A percentile compares a stretch with the other conserved stretches of the same genome.
Conservation (phyloP, 2,888 invertebrate species). For the Mantis religiosa region DNA sequence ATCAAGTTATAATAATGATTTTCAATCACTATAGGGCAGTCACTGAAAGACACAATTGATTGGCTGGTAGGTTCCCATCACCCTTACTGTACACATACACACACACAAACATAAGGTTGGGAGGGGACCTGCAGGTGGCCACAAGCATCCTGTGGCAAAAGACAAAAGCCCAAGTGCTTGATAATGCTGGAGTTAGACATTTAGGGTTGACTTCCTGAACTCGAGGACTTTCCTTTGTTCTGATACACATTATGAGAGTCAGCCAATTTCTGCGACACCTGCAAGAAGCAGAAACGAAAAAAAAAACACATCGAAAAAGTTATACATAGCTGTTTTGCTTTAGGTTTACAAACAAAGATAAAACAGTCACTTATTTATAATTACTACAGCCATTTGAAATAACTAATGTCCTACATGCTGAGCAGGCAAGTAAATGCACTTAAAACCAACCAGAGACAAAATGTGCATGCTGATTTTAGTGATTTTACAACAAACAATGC, state of each 20-base stretch:
- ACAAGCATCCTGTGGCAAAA: not conserved
- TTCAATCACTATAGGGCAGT: no score
- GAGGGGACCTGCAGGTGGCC: not conserved
- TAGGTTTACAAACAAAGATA: not conserved
- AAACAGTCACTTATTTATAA: not conserved
- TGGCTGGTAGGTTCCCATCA: not conserved
- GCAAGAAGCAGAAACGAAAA: conserved; percentile 20
- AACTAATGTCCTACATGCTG: not conserved
- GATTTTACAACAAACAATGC: not conserved
- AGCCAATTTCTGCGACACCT: conserved; percentile 27
- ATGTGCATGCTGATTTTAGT: not conserved
- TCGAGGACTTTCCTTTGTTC: conserved; percentile 23
- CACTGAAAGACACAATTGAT: not conserved
- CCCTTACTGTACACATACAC: not conserved
- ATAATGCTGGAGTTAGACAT: not conserved
- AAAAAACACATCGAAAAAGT: conserved; percentile 11
- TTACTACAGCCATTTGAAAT: not conserved
- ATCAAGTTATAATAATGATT: no score
- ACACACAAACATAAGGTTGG: not conserved
- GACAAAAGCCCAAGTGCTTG: not conserved
- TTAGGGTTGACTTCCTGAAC: conserved; percentile 23
- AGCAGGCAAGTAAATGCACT: not conserved
- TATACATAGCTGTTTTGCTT: not conserved
- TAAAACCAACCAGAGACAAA: not conserved
- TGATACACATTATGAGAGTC: conserved; percentile 18